Base-by-base conservation (phyloP, 1,140 invertebrate species). In the Drosophila saltans region DNA sequence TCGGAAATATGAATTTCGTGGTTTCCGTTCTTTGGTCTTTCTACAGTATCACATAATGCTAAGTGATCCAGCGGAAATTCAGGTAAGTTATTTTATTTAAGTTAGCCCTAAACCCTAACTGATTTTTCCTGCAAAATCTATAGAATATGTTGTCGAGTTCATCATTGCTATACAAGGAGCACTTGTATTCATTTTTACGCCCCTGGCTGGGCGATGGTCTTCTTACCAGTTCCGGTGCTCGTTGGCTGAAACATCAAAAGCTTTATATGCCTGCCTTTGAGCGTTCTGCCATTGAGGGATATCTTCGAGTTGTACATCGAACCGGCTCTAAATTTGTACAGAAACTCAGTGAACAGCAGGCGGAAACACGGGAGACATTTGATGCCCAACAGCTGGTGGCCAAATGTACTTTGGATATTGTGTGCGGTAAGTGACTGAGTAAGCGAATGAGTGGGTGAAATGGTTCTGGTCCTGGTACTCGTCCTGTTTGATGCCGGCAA, bases 351-450 rank as follows among this genome's bases (percentile, higher is more conserved):
- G 56, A 66, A 10, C 61, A 66, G 11, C 63, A 78, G 55, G 74
- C 90, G 45, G 58, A 74, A 0, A 62, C 68, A 5, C 45, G 68
- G 68, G 66, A 79, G 61, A 52, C 70, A 21, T 80, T 92, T 58
- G 91, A 92, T 60, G 86, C 91, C 60, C 92, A 95, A 76, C 93
- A 94, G 2, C 92, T 94, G 72, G 91, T 96, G 9, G 95, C 94
- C 4, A 92, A 94, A 30, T 96, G 95, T 91, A 94, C 96, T 3
- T 91, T 97, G 61, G 96, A 97, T 89, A 94, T 96, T 52, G 96
- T 92, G 26, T 89, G 84, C 30, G 85, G 84, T 90, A 60, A 70
- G 81, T 77, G 57, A 52, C 24, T 6, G 7, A 26, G 28, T 6
- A 9, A 24, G 11, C 9, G 21, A 7, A 10, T 1, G 52, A 36